A percentile compares a stretch with the other conserved stretches of the same genome.
These are phyloP conservation scores for Eulemur albifrons DNA, from an alignment of 2,797 vertebrate genomes.

Conservation along the genomic window DNA sequence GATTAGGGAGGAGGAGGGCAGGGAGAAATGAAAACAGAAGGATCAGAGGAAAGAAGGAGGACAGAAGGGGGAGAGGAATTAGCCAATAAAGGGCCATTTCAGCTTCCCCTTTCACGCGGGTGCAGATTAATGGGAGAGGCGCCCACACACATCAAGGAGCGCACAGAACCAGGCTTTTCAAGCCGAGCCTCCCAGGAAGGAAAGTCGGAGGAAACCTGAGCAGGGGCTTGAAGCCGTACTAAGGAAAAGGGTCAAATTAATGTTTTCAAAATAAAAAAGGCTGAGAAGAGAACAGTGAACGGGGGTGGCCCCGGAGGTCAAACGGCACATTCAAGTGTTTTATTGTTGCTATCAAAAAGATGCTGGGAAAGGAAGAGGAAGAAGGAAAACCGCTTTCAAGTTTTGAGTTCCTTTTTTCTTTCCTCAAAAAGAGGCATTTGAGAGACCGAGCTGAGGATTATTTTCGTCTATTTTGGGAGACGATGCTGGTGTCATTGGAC, in stretches of 20 bases:
- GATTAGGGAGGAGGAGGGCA: constrained; percentile 50
- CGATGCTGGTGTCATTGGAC: constrained; percentile 45
- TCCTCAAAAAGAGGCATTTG: constrained; percentile 58
- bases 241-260: constrained; percentile 53
- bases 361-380: constrained; percentile 39
- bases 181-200: constrained; percentile 25
- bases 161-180: background rate
- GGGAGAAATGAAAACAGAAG: constrained; percentile 23
- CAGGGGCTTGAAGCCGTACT: constrained; percentile 3
- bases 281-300: constrained; percentile 38
- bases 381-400: constrained; percentile 47
- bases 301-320: background rate
- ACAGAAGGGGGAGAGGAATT: constrained; percentile 19
- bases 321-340: constrained; percentile 17
- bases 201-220: constrained; percentile 26
- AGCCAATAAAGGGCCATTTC: constrained; percentile 50
- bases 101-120: background rate
- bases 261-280: constrained; percentile 66
- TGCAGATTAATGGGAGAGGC: constrained; percentile 59
- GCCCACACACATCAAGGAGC: constrained; percentile 66
- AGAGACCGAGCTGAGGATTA: constrained; percentile 36
- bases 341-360: constrained; percentile 65
- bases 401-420: constrained; percentile 54
- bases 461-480: constrained; percentile 70
- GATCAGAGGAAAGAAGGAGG: constrained; percentile 54